Base-by-base conservation (phyloP, 2,888 invertebrate species). In the Xestobium rufovillosum region DNA sequence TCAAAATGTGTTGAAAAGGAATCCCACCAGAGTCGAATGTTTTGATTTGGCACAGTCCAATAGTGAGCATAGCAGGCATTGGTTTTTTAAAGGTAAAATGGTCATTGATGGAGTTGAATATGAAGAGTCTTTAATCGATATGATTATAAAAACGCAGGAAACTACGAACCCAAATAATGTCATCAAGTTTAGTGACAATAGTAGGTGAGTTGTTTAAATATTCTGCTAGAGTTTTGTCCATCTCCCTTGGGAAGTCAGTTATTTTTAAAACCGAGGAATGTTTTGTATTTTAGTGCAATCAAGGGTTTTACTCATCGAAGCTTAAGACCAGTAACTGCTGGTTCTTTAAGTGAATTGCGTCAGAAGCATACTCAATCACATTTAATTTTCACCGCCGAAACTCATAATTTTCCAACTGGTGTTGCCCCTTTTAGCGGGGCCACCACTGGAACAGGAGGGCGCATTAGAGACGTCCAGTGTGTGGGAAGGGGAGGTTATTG, bases 21-120 rank as follows among this genome's bases (percentile, higher is more conserved):
- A 97, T 68, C 97, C 97, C 12, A 96, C 96, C 0, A 94, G 89
- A 59, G 95, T 97, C 1, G 97, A 98, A 63, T 82, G 95, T 54
- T 96, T 97, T 68, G 97, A 97, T 70, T 76, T 97, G 50, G 97
- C 97, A 2, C 97, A 98, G 66, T 92, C 92, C 16, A 96, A 96
- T 63, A 94, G 95, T 64, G 97, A 98, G 63, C 97, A 98, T 65
- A 94, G 94, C 42, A 76, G 97, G 3, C 97, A 98, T 71, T 97
- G 97, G 97, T 97, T 97, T 69, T 97, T 97, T 67, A 89, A 89
- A 71, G 95, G 95, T 0, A 78, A 79, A 57, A 79, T 94, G 69
- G 65, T 88, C 31, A 71, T 95, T 31, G 87, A 96, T 68, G 90
- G 86, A 0, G 66, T 77, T 50, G 78, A 82, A 55, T 68, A 81